Evolutionary conservation across 2,888 invertebrate species (phyloP).

Genomic region (Rugalucina vietnamica): DNA sequence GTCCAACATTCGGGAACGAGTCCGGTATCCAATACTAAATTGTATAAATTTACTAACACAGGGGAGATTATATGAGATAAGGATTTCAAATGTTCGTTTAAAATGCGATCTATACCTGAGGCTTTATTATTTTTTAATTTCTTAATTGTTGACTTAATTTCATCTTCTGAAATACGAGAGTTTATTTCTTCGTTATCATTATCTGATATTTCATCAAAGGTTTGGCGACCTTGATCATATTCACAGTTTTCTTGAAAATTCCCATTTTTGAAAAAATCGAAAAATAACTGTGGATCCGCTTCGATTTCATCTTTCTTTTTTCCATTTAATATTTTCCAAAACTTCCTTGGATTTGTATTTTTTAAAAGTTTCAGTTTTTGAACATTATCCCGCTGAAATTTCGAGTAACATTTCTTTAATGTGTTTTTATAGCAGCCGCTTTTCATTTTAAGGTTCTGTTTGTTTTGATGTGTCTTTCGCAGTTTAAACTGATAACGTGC

Average conservation of each 20-base stretch:
- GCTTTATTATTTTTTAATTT: too few species aligned
- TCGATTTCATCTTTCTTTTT: background rate
- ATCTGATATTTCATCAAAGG: too few species aligned
- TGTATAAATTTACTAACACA: slow-evolving; percentile 6
- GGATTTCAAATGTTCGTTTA: slow-evolving; percentile 21
- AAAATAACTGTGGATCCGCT: background rate
- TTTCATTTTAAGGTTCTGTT: too few species aligned
- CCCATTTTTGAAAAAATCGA: background rate
- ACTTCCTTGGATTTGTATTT: background rate
- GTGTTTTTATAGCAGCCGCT: background rate
- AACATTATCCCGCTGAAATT: background rate
- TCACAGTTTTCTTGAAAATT: background rate
- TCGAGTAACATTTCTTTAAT: background rate
- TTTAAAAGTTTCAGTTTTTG: background rate
- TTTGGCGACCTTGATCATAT: too few species aligned
- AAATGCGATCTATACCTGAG: too few species aligned
- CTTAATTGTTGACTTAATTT: too few species aligned
- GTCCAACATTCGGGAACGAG: slow-evolving; percentile 15
- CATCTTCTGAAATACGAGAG: too few species aligned
- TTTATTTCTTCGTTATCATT: too few species aligned
- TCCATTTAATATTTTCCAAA: background rate
- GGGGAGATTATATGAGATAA: background rate
- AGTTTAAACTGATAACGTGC: too few species aligned
- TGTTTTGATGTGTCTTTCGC: too few species aligned
- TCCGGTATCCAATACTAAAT: slow-evolving; percentile 12